Percentiles rank a stretch among this genome's conserved stretches.
These are phyloP conservation scores for Octodon degus DNA, from an alignment of 2,113 vertebrate species.

Conservation along the genomic window DNA sequence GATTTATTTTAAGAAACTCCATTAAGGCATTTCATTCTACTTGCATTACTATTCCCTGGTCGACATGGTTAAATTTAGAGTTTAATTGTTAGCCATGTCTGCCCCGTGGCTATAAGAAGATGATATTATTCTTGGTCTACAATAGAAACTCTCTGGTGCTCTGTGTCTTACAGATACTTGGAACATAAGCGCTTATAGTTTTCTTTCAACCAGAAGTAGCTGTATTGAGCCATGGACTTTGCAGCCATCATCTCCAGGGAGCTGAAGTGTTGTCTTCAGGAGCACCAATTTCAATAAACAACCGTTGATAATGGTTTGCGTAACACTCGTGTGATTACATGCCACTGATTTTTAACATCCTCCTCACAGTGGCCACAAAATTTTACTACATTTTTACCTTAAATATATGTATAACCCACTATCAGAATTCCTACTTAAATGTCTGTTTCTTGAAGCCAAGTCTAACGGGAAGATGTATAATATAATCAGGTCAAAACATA, in stretches of 20 bases:
- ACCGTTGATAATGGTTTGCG: not conserved
- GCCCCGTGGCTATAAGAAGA: conserved; percentile 36
- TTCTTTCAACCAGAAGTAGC: not conserved
- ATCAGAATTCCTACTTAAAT: not conserved
- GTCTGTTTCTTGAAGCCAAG: not conserved
- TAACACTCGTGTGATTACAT: not conserved
- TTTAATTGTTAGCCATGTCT: conserved; percentile 34
- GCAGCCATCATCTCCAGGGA: not conserved
- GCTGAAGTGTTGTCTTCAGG: not conserved
- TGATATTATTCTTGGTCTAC: not conserved
- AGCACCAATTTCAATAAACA: not conserved
- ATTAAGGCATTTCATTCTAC: conserved; percentile 7
- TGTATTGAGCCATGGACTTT: not conserved
- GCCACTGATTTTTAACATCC: not conserved
- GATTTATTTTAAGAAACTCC: conserved; percentile 41
- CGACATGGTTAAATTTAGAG: conserved; percentile 37
- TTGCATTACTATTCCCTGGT: not conserved
- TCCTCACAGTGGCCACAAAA: not conserved
- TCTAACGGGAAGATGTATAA: not conserved
- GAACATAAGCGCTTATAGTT: not conserved
- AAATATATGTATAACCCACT: not conserved
- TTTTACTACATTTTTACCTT: not conserved
- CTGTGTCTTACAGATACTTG: not conserved
- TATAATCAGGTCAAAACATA: not conserved
- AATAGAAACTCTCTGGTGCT: not conserved